Evolutionary conservation across 1,140 invertebrate species (phyloP).

Genomic region (Drosophila elegans): DNA sequence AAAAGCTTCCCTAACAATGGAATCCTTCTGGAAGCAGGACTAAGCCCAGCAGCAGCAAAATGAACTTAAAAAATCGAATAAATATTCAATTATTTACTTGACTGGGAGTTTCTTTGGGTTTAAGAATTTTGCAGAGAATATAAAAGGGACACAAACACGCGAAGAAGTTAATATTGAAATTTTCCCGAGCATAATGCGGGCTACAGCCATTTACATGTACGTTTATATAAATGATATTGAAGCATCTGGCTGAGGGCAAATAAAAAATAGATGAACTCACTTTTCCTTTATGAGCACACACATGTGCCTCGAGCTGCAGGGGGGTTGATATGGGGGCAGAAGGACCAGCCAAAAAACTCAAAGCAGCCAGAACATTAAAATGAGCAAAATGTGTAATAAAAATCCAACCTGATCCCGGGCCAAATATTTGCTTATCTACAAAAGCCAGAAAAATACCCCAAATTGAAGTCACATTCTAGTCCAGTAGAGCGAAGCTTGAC

Average conservation of each 20-base stretch:
- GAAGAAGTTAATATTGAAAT: constrained; percentile 42
- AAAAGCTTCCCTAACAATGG: constrained; percentile 34
- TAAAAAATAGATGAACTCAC: constrained; percentile 74
- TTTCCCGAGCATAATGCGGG: constrained; percentile 38
- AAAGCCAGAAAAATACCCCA: constrained; percentile 25
- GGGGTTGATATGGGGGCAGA: constrained; percentile 6
- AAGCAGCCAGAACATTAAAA: constrained; percentile 63
- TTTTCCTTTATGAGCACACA: constrained; percentile 35
- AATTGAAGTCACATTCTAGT: constrained; percentile 56
- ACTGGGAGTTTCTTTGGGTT: constrained; percentile 23
- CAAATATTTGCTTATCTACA: constrained; percentile 48
- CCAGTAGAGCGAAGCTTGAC: constrained; percentile 12
- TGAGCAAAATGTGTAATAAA: constrained; percentile 74
- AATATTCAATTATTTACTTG: constrained; percentile 71
- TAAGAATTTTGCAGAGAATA: constrained; percentile 20
- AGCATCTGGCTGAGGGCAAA: constrained; percentile 59
- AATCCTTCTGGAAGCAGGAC: constrained; percentile 3
- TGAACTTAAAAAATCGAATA: constrained; percentile 62
- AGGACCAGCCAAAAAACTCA: constrained; percentile 48
- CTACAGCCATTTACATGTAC: constrained; percentile 17
- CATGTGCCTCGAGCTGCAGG: constrained; percentile 7
- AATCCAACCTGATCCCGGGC: constrained; percentile 45
- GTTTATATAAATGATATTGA: constrained; percentile 35
- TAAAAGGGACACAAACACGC: constrained; percentile 8
- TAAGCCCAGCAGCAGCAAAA: constrained; percentile 17